Evolutionary conservation across 2,113 vertebrate genomes (phyloP).

Genomic region (Pungitius pungitius): DNA sequence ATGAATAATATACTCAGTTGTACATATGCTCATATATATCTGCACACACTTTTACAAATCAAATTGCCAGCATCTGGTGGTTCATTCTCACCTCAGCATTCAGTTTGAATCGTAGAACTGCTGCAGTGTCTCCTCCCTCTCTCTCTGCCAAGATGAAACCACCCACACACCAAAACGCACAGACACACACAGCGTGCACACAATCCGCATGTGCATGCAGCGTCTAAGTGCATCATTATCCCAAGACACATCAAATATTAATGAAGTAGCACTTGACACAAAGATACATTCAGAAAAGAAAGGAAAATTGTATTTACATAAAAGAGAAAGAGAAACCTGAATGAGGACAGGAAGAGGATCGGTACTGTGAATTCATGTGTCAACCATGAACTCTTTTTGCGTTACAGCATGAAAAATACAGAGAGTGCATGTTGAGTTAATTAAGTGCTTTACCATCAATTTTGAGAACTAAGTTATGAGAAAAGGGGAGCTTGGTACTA

Average conservation of each 20-base stretch:
- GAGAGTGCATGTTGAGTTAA: neutral
- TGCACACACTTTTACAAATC: conserved; percentile 5
- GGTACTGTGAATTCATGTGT: conserved; percentile 32
- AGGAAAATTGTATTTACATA: conserved; percentile 58
- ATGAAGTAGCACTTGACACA: conserved; percentile 60
- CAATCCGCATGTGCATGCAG: neutral
- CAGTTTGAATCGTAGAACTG: conserved; percentile 20
- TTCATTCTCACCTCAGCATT: conserved; percentile 17
- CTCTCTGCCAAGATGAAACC: neutral
- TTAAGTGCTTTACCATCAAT: conserved; percentile 2
- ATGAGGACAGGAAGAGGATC: conserved; percentile 31
- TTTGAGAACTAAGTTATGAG: neutral
- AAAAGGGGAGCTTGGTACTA: neutral
- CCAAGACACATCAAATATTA: conserved; percentile 56
- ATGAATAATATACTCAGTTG: conserved; percentile 30
- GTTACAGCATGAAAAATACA: conserved; percentile 1
- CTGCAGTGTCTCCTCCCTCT: neutral
- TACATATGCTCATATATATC: conserved; percentile 1
- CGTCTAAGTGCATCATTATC: conserved; percentile 53
- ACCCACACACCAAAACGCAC: conserved; percentile 23
- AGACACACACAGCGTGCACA: conserved; percentile 25
- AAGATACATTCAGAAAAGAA: conserved; percentile 36
- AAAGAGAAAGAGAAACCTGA: conserved; percentile 38
- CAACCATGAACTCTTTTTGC: conserved; percentile 9
- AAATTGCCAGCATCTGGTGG: conserved; percentile 34